Evolutionary conservation across 2,888 invertebrate species (phyloP), one percentile per base, ranked within the genome.

Genomic region (Bombylius major): DNA sequence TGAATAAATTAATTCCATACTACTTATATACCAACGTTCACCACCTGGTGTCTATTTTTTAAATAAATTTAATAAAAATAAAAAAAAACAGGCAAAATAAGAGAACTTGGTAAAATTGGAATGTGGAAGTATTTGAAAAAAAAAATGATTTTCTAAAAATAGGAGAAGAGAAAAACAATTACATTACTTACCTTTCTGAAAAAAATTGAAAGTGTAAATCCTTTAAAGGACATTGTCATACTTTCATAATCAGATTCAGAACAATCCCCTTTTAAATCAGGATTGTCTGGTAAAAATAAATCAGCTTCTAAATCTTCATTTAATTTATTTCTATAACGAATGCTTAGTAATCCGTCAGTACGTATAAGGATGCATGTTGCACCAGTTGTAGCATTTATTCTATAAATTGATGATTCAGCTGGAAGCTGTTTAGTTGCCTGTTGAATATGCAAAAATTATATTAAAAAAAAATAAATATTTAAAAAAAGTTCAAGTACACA

Each of bases 1-100:
- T 69, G 87, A 89, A 71, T 88, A 90, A 5, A 80, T 80, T 56
- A 93, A 73, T 64, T 84, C 84, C 60, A 93, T 80, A 64, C 81
- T 82, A 62, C 85, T 85, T 3, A 89, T 84, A 69, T 89, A 92
- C 93, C 93, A 94, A 62, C 88, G 79, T 67, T 92, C 91, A 7
- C 90, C 90, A 5, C 91, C 90, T 34, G 89, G 88, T 3, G 90
- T 89, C 89, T 90, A 57, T 13, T 36, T 36, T 36, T 1, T 11
- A 11, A 11, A 42, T 42, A 42, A 11, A 42, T 36, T 36, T 36
- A 8, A 36, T 1, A 42, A 39, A 11, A 39, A 39, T 39, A 36
- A 36, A 9, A 36, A 36, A 36, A 36, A 36, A 36, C 1, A 8
- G 9, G 6, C 9, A 8, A 8, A 36, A 36, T 36, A 36, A 36